Percentiles rank a stretch among this genome's conserved stretches.
These are phyloP conservation scores for Brachionus plicatilis DNA, from an alignment of 1,140 invertebrate species.

Conservation along the genomic window DNA sequence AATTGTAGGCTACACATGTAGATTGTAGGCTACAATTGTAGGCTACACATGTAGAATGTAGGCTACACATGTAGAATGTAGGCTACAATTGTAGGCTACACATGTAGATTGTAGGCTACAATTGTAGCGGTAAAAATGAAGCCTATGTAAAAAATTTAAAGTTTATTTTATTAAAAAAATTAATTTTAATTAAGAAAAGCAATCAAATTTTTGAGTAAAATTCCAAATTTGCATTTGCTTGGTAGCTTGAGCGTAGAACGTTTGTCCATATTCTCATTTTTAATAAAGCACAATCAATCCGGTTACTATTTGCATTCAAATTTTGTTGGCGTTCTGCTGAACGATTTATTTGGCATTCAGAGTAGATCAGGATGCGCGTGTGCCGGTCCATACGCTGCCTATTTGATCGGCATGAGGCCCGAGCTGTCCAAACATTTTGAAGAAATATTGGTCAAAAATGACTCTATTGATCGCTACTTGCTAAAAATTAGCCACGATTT, in stretches of 20 bases:
- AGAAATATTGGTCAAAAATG: constrained; percentile 29
- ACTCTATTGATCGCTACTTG: not conserved
- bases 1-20: not conserved
- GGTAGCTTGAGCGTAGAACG: constrained; percentile 66
- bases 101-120: not conserved
- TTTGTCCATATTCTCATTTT: constrained; percentile 76
- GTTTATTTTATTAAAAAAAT: no score
- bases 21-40: not conserved
- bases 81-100: not conserved
- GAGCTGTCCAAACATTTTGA: constrained; percentile 7
- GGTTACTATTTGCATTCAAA: constrained; percentile 22
- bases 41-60: no score
- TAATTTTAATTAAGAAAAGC: constrained; percentile 7
- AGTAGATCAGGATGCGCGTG: constrained; percentile 34
- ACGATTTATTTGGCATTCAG: constrained; percentile 40
- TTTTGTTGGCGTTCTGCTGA: constrained; percentile 27
- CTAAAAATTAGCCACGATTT: not conserved
- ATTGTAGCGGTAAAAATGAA: not conserved
- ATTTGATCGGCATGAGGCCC: not conserved
- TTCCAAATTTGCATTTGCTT: constrained; percentile 57
- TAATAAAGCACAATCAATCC: constrained; percentile 67
- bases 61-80: not conserved
- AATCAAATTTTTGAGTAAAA: constrained; percentile 8
- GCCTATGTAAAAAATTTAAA: no score
- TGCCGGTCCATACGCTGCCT: not conserved